Base-by-base conservation (phyloP, 2,888 invertebrate genomes). In the Molorchus minor region DNA sequence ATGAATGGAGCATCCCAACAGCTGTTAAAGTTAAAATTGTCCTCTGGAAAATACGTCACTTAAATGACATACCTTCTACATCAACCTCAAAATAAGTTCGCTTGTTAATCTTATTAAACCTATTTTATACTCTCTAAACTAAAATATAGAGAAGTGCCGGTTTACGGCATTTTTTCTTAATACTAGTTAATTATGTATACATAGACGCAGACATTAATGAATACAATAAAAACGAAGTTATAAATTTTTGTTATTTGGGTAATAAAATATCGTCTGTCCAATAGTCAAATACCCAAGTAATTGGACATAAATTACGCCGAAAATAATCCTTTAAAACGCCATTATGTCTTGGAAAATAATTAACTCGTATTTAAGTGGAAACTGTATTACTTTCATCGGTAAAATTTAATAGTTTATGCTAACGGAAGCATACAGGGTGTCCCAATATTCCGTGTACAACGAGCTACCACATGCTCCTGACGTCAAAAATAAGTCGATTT, bases 11-110 rank as follows among this genome's bases (percentile, higher is more conserved):
- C 62, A 61, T 56, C 46, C 52, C 20, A 54, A 68, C 73, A 73
- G 71, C 71, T 73, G 73, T 69, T 72, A 49, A 59, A 71, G 71
- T 70, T 70, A 65, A 71, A 67, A 71, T 65, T 64, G 66, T 64
- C 63, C 58, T 56, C 62, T 65, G 61, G 68, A 68, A 65, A 60
- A 57, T 61, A 57, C 58, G 68, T 67, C 67, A 64, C 59, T 64
- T 61, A 61, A 62, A 61, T 64, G 62, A 62, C 58, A 65, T 62
- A 62, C 61, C 62, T 65, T 62, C 56, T 62, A 58, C 51, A 64
- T 67, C 62, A 62, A 55, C 63, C 49, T 63, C 53, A 53, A 51
- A 57, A 65, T 61, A 59, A 63, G 60, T 61, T 55, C 44, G 19
- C 61, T 61, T 61, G 56, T 61, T 63, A 58, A 65, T 61, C 65